Evolutionary conservation across 1,140 invertebrate genomes (phyloP), one percentile per base, ranked within the genome.

Genomic region (Cheumatopsyche charites): DNA sequence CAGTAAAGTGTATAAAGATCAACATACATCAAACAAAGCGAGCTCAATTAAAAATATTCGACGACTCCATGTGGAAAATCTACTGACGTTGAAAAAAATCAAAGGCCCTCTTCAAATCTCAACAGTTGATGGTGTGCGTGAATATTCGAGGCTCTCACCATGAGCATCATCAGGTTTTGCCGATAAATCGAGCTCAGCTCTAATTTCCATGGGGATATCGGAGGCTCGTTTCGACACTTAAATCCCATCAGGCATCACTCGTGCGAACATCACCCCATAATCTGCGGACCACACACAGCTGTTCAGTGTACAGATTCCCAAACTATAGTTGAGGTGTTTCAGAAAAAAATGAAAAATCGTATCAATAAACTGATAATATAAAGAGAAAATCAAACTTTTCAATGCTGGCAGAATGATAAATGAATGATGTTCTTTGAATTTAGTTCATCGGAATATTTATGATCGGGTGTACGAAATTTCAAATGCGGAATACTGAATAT

Each of bases 151-250:
- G 13, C 15, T 52, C 15, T 52, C 19, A 15, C 3, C 19, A 58
- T 47, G 21, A 58, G 19, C 55, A 58, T 58, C 55, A 58, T 58
- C 55, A 58, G 55, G 55, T 58, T 58, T 23, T 25, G 55, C 21
- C 55, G 23, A 58, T 58, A 58, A 58, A 58, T 58, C 55, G 55
- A 26, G 23, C 55, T 23, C 55, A 26, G 55, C 55, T 25, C 55
- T 58, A 58, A 58, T 58, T 58, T 58, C 55, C 55, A 58, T 58
- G 55, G 55, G 55, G 55, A 58, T 58, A 70, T 70, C 47, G 36
- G 63, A n/a, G 62, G 67, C 61, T 62, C 61, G 58, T 62, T 68
- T 75, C 70, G 73, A 75, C 73, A 75, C 70, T 67, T 69, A 72
- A 72, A 75, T 75, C 70, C 73, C 73, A 66, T 67, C 58, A 71